Evolutionary conservation across 2,113 vertebrate species (phyloP).

Genomic region (Merops nubicus): DNA sequence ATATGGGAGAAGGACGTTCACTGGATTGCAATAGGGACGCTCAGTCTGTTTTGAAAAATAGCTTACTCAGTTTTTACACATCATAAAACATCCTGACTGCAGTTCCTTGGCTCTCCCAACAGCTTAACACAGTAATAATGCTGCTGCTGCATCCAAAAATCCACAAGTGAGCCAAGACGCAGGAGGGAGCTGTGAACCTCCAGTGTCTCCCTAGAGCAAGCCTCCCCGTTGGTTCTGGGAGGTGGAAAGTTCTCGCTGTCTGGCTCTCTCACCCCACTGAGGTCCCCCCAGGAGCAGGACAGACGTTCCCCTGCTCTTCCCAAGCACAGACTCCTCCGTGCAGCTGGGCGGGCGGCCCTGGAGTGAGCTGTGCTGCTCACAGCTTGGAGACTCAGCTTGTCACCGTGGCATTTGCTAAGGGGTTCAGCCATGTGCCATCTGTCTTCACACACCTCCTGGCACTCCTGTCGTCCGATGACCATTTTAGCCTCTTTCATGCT

Average conservation of each 20-base stretch:
- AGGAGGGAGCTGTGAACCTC: neutral
- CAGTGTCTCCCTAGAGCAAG: neutral
- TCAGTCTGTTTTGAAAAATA: neutral
- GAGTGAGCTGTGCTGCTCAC: neutral
- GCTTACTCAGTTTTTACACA: neutral
- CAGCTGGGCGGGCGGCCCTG: neutral
- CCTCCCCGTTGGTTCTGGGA: neutral
- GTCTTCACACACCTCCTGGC: neutral
- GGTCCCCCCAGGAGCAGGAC: neutral
- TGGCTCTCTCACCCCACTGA: neutral
- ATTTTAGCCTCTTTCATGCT: neutral
- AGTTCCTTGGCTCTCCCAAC: neutral
- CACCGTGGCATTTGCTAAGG: neutral
- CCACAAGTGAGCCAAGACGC: neutral
- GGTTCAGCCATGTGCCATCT: fast-evolving
- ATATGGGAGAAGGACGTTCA: neutral
- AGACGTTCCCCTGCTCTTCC: neutral
- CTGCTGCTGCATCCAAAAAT: neutral
- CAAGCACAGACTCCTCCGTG: slow-evolving; percentile 19
- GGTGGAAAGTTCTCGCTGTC: slow-evolving; percentile 17
- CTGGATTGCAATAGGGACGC: neutral
- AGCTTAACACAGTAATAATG: neutral
- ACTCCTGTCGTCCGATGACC: neutral
- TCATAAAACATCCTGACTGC: neutral
- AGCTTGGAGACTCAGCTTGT: neutral